phyloP scores from a whole-genome alignment of 2,797 vertebrate genomes.

The Micrastur ruficollis region DNA sequence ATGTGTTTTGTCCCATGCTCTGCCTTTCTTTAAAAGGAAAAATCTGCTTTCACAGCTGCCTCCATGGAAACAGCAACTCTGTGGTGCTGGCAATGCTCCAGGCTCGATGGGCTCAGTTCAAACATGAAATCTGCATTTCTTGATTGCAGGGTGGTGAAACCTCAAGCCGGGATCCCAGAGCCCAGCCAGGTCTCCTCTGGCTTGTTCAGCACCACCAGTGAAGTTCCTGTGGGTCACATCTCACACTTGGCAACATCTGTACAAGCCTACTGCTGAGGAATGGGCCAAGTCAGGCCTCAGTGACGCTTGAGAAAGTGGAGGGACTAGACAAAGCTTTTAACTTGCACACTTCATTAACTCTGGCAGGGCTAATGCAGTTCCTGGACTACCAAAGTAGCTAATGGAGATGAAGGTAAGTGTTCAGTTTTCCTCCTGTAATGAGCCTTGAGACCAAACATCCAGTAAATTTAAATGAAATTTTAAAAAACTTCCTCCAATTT shows the following conservation, averaged over 20 bases:
- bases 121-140: not conserved
- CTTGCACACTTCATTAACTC: not conserved
- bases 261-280: not conserved
- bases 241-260: not conserved
- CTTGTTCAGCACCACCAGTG: not conserved
- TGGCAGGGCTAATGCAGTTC: not conserved
- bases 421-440: not conserved
- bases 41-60: conserved; percentile 26
- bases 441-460: not conserved
- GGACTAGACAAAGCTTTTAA: not conserved
- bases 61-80: conserved; percentile 48
- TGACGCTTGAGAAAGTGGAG: not conserved
- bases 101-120: not conserved
- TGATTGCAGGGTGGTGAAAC: not conserved
- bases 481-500: not conserved
- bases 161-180: not conserved
- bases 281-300: not conserved
- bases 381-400: not conserved
- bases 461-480: not conserved
- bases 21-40: not conserved
- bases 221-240: not conserved
- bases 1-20: not conserved
- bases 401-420: not conserved
- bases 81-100: not conserved
- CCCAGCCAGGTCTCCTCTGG: not conserved